Evolutionary conservation across 2,797 vertebrate genomes (phyloP), one percentile per base, ranked within the genome.

Genomic region (Siniperca obscura): DNA sequence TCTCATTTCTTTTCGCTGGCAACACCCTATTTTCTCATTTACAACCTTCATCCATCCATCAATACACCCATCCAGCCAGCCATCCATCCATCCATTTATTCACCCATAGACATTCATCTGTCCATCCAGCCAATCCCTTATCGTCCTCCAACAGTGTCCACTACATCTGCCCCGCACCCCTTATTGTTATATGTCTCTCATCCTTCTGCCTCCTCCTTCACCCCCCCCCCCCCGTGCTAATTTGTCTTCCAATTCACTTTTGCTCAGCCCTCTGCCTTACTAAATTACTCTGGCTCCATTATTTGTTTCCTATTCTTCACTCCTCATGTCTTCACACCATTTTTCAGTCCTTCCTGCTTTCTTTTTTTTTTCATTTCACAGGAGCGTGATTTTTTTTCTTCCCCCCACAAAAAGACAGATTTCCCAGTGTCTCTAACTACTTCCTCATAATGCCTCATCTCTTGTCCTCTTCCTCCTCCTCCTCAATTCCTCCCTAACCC

Each of bases 121-220:
- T 80, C 70, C 69, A 60, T 86, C 78, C 78, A 61, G 53, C 46
- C 68, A 70, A 40, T 57, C 46, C 73, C 74, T 90, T 90, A 90
- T 91, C 87, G 68, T 82, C 57, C 62, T 53, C 12, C 75, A 25
- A 52, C 86, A 87, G 81, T 82, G 56, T 84, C 82, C 74, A 76
- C 89, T 87, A 83, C 80, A 79, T 78, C 70, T 8, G 2, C 38
- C 73, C 46, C 50, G 77, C 71, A 74, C 71, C 66, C 36, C 76
- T 85, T 90, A 14, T 30, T 27, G 61, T 61, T 65, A 60, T 38
- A 52, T 38, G 64, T 84, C 56, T 77, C 65, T 84, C 69, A 70
- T 71, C 60, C 56, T 8, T 59, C 66, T 80, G 52, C 81, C 62
- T 64, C 78, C 44, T 48, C 30, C 38, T 60, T 76, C 68, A 69